phyloP scores from a whole-genome alignment of 1,140 invertebrate genomes.

The Drosophila neocordata region DNA sequence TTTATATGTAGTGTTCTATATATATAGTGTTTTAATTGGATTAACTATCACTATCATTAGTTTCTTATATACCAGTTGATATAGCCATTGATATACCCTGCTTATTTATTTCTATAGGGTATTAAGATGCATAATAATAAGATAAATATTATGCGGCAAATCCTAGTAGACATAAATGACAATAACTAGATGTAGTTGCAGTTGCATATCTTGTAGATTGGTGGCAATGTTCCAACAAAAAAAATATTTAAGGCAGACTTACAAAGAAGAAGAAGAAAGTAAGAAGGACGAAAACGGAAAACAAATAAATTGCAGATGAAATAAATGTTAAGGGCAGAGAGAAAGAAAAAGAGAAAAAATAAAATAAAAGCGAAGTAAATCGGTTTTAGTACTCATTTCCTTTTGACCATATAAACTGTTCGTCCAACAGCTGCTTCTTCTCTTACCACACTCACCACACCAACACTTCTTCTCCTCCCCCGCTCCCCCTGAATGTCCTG shows the following conservation, averaged over 20 bases:
- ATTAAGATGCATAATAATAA: constrained; percentile 48
- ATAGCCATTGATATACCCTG: neutral
- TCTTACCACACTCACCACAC: neutral
- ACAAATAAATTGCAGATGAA: constrained; percentile 9
- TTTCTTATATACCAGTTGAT: too few species aligned
- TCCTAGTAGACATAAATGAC: constrained; percentile 15
- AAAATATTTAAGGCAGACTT: constrained; percentile 41
- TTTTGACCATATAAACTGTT: constrained; percentile 10
- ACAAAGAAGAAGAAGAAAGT: constrained; percentile 16
- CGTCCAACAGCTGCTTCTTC: neutral
- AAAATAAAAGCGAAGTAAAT: constrained; percentile 1
- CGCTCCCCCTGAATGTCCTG: neutral
- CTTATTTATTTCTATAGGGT: neutral
- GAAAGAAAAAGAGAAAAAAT: too few species aligned
- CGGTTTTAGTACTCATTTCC: constrained; percentile 9
- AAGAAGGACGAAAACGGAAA: neutral
- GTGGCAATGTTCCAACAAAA: constrained; percentile 49
- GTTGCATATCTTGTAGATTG: neutral
- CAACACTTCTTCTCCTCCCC: neutral
- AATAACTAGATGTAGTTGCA: neutral
- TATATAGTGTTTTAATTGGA: too few species aligned
- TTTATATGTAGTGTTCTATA: too few species aligned
- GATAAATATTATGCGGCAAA: constrained; percentile 48
- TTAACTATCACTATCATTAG: too few species aligned
- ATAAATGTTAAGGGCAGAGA: constrained; percentile 4